Percentiles rank a stretch among this genome's conserved stretches.
phyloP scores from a whole-genome alignment of 2,888 invertebrate genomes.

The Nephrotoma appendiculata region DNA sequence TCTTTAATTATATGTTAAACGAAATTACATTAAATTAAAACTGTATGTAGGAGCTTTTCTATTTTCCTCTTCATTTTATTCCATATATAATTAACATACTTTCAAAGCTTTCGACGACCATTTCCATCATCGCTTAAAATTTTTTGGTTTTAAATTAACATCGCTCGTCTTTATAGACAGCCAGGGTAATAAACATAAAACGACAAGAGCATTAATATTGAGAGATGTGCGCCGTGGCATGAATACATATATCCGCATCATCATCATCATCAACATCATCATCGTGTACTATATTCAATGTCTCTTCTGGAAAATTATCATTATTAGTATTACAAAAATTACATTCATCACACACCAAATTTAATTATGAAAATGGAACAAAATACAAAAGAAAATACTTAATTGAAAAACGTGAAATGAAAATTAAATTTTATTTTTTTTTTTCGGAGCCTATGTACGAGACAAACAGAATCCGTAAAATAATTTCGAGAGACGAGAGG shows the following conservation, averaged over 20 bases:
- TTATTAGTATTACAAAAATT: background rate
- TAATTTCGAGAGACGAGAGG: background rate
- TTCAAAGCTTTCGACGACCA: background rate
- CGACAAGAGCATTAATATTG: background rate
- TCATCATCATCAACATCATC: background rate
- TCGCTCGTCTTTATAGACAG: background rate
- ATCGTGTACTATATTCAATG: background rate
- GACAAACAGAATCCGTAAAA: background rate
- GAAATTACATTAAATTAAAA: background rate
- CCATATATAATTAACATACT: background rate
- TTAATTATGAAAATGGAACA: background rate
- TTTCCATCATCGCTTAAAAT: background rate
- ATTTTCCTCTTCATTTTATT: background rate
- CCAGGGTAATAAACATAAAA: background rate
- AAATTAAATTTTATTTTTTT: background rate
- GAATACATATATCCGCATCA: background rate
- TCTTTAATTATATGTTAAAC: background rate
- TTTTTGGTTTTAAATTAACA: background rate
- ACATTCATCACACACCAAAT: background rate
- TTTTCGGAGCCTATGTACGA: background rate
- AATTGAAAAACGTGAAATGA: background rate
- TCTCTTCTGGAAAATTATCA: background rate
- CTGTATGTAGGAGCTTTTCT: background rate
- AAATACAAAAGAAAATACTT: background rate
- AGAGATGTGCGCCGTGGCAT: background rate